These are phyloP conservation scores for Monochamus alternatus DNA, from an alignment of 2,888 invertebrate genomes.

Conservation along the genomic window DNA sequence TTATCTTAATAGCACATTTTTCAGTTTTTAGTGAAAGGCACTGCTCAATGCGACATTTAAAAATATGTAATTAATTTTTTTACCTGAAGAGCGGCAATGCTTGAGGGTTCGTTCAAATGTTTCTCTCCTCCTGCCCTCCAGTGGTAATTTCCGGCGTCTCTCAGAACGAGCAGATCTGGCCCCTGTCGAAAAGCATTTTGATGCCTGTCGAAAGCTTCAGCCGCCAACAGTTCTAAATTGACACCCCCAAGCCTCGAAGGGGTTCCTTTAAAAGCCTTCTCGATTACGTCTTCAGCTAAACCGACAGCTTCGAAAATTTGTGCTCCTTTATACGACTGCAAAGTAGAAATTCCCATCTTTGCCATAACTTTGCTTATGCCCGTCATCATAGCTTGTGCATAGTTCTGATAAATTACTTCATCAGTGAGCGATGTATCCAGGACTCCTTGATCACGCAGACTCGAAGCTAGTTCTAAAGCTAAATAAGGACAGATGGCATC, in stretches of 20 bases:
- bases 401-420: conserved; percentile 87
- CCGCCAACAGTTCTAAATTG: conserved; percentile 88
- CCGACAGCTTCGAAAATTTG: conserved; percentile 99
- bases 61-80: conserved; percentile 10
- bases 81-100: conserved; percentile 84
- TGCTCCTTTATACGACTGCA: conserved; percentile 98
- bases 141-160: conserved; percentile 92
- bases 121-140: conserved; percentile 98
- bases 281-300: conserved; percentile 91
- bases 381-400: conserved; percentile 83
- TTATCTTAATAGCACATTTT: too few species aligned
- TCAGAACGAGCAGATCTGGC: conserved; percentile 82
- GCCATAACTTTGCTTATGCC: conserved; percentile 90
- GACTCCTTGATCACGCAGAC: conserved; percentile 89
- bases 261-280: conserved; percentile 90
- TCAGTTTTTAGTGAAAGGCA: too few species aligned
- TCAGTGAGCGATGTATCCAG: conserved; percentile 85
- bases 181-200: conserved; percentile 81
- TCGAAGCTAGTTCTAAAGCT: conserved; percentile 93
- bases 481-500: conserved; percentile 98
- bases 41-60: too few species aligned
- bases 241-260: conserved; percentile 89
- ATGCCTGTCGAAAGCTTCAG: conserved; percentile 89
- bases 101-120: conserved; percentile 95
- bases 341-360: conserved; percentile 99